These are phyloP conservation scores for Ophion slaviceki DNA, from an alignment of 2,888 invertebrate species.

Conservation along the genomic window DNA sequence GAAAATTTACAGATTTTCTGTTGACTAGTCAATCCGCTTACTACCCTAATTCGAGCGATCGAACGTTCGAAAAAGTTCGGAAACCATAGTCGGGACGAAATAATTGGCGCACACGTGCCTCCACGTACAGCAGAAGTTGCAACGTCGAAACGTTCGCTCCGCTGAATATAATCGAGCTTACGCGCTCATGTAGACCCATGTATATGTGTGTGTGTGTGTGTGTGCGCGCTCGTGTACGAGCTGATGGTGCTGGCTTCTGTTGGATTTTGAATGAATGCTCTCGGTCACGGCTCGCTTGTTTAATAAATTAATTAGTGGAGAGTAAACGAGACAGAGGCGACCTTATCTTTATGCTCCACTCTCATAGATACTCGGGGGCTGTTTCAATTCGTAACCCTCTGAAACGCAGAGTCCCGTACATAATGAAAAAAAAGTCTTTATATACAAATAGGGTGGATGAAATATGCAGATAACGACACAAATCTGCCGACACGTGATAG, in stretches of 20 bases:
- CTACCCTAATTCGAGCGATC: constrained; percentile 6
- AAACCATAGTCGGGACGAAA: constrained; percentile 3
- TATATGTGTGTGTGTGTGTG: neutral
- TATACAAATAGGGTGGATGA: too few species aligned
- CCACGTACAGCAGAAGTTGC: constrained; percentile 28
- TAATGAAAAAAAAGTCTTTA: neutral
- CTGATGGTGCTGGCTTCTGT: neutral
- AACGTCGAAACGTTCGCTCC: constrained; percentile 44
- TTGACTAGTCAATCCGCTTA: too few species aligned
- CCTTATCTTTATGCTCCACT: constrained; percentile 15
- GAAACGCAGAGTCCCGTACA: neutral
- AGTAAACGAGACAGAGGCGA: constrained; percentile 27
- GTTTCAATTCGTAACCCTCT: neutral
- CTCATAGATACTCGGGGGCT: constrained; percentile 1
- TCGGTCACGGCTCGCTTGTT: constrained; percentile 35
- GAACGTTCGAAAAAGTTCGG: constrained; percentile 41
- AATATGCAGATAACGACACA: too few species aligned
- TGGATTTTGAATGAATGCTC: constrained; percentile 53
- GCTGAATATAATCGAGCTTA: constrained; percentile 38
- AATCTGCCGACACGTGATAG: neutral
- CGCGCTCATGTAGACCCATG: neutral
- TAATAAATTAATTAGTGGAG: constrained; percentile 53
- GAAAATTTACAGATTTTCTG: too few species aligned
- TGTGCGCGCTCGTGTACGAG: neutral
- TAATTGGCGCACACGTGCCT: constrained; percentile 9